Evolutionary conservation across 1,140 invertebrate genomes (phyloP), one percentile per base, ranked within the genome.

Genomic region (Zeugodacus cucurbitae): DNA sequence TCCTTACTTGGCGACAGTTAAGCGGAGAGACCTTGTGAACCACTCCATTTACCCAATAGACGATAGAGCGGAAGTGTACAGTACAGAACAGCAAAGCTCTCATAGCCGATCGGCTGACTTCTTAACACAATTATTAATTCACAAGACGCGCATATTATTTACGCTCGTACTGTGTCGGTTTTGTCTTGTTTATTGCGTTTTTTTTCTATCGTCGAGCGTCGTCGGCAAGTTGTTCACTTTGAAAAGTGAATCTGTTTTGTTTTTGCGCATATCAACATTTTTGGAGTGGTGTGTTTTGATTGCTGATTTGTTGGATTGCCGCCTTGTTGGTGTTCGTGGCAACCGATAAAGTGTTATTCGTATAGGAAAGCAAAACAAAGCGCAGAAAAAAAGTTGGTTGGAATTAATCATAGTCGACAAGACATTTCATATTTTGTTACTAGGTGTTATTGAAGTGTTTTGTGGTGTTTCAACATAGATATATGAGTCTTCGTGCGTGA

Each of bases 221-320:
- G 48, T n/a, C n/a, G n/a, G 4, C 58, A n/a, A n/a, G 58, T 62
- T 26, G n/a, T 62, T 62, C n/a, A 22, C 58, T 62, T 62, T 62
- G 58, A 62, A 26, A 62, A 62, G 58, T 62, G 58, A 62, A 62
- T 62, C 58, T 62, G n/a, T 62, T 62, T 62, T 78, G 70, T 78
- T 29, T 37, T 78, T 22, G 70, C 14, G 1, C 14, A 44, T 44
- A 41, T 78, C 70, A 8, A 7, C 64, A 10, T 44, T 34, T 78
- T 78, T 78, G 34, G 70, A 37, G 70, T 78, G 32, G 70, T 41
- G 32, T 37, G 41, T 78, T 78, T 78, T 78, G 34, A 41, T 78
- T 22, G 32, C 11, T 78, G 20, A 78, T 17, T 78, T 37, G 70
- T 8, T 62, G 58, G n/a, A n/a, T 8, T n/a, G 5, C 6, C 26